Evolutionary conservation across 1,140 invertebrate species (phyloP).

Genomic region (Caenorhabditis brenneri): DNA sequence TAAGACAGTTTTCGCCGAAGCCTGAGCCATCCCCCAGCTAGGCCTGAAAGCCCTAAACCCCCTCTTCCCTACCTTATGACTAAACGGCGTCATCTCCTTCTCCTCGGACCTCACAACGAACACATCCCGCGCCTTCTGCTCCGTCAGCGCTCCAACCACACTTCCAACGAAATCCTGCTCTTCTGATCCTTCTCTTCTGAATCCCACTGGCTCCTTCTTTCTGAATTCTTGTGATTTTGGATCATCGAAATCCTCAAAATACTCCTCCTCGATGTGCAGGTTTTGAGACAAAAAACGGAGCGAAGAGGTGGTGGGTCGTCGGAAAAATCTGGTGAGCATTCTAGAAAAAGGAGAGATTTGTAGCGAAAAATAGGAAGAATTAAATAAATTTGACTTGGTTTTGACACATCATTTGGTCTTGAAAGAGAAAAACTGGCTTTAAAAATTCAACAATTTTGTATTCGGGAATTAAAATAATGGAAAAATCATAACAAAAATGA

Average conservation of each 20-base stretch:
- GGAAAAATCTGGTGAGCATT: not conserved
- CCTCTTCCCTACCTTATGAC: not conserved
- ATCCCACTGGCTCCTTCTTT: not conserved
- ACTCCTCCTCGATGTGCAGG: slow-evolving; percentile 2
- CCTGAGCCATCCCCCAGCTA: too few relatives aligned
- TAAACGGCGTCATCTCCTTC: slow-evolving; percentile 7
- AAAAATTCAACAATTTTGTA: slow-evolving; percentile 1
- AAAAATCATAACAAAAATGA: not conserved
- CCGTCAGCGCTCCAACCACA: not conserved
- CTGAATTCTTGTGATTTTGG: not conserved
- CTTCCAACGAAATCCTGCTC: not conserved
- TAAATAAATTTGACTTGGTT: not conserved
- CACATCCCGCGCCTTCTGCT: not conserved
- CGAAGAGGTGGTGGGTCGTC: not conserved
- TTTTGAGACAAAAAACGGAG: not conserved
- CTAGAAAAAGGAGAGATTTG: not conserved
- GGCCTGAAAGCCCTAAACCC: not conserved
- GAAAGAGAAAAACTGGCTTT: not conserved
- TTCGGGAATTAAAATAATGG: not conserved
- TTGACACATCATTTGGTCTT: not conserved
- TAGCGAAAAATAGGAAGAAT: not conserved
- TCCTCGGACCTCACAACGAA: not conserved
- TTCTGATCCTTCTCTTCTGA: not conserved
- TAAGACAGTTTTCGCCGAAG: too few relatives aligned
- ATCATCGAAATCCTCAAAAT: not conserved